A percentile compares a stretch with the other conserved stretches of the same genome.
phyloP scores from a whole-genome alignment of 2,888 invertebrate species.

The Odontocerum albicorne region DNA sequence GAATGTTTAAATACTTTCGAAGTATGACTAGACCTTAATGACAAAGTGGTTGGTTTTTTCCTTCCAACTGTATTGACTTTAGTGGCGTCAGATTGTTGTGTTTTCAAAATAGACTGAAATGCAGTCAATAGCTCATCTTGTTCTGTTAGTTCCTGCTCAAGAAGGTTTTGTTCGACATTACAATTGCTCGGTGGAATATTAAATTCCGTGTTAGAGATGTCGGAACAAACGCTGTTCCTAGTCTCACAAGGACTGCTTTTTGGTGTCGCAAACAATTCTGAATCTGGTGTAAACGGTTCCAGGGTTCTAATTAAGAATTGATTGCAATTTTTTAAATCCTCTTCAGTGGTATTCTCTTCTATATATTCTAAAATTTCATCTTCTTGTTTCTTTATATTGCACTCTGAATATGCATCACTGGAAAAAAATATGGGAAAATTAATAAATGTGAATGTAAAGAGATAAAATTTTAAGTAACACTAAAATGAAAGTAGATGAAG shows the following conservation, averaged over 20 bases:
- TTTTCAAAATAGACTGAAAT: conserved; percentile 52
- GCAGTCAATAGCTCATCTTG: conserved; percentile 56
- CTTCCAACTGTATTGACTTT: conserved; percentile 39
- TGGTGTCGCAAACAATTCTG: conserved; percentile 54
- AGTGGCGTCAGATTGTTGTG: conserved; percentile 43
- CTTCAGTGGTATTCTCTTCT: conserved; percentile 43
- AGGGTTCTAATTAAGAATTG: conserved; percentile 40
- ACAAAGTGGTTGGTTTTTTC: conserved; percentile 48
- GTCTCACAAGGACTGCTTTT: conserved; percentile 49
- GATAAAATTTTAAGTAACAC: too few relatives aligned
- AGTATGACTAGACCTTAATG: conserved; percentile 50
- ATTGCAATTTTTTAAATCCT: conserved; percentile 37
- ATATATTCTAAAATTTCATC: conserved; percentile 52
- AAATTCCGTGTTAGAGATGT: background rate
- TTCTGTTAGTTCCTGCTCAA: conserved; percentile 57
- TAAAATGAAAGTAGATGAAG: too few relatives aligned
- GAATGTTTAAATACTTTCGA: conserved; percentile 50
- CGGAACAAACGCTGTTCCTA: conserved; percentile 36
- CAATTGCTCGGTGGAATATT: too few relatives aligned
- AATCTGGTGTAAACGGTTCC: conserved; percentile 45
- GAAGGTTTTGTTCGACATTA: conserved; percentile 44
- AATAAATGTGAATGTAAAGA: too few relatives aligned
- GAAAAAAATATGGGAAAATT: too few relatives aligned
- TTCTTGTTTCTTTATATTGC: conserved; percentile 53
- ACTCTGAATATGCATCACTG: conserved; percentile 57